Conservation (phyloP, 2,797 vertebrate genomes). For the Poecilia picta region DNA sequence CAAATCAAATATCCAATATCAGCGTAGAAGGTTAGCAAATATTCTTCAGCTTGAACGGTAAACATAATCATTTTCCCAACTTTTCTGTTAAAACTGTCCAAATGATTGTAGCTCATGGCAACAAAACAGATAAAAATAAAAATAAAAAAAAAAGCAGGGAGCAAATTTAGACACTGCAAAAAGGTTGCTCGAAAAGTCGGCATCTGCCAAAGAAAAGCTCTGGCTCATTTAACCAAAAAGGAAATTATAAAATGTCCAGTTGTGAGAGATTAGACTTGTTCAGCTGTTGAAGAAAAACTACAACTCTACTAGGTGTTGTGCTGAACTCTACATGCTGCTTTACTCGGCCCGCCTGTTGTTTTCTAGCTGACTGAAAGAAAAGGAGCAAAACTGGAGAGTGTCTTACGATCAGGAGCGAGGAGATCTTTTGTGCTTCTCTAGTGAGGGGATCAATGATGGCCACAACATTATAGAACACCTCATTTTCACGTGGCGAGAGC, state of each 20-base stretch:
- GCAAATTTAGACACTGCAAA: background rate
- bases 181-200: background rate
- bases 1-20: background rate
- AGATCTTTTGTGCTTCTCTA: conserved; percentile 93
- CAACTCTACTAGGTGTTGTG: background rate
- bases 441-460: conserved; percentile 93
- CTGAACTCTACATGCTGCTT: background rate
- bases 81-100: background rate
- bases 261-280: background rate
- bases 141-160: background rate
- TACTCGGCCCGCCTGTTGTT: background rate
- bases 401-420: conserved; percentile 90
- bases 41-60: background rate
- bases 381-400: background rate
- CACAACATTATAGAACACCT: conserved; percentile 89
- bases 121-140: background rate
- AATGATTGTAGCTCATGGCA: background rate
- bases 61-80: background rate
- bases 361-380: background rate
- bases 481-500: conserved; percentile 82
- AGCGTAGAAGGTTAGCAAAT: background rate
- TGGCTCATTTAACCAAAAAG: background rate
- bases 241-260: background rate
- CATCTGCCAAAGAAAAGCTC: background rate
- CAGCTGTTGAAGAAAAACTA: background rate